Percentiles rank a stretch among this genome's conserved stretches.
These are phyloP conservation scores for Papilio glaucus DNA, from an alignment of 1,140 invertebrate species.

Conservation along the genomic window DNA sequence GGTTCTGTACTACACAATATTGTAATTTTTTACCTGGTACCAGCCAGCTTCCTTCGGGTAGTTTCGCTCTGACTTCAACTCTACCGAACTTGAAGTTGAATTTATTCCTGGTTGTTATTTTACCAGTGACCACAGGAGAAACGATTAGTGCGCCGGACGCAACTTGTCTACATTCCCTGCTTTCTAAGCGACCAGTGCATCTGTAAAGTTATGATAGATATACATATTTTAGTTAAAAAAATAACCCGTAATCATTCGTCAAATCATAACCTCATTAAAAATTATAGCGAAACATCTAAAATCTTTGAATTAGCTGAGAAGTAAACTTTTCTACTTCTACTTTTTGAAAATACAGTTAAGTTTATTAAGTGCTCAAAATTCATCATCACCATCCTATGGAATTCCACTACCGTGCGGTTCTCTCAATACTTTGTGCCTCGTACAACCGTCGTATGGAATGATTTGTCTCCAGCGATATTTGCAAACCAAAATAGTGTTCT, in stretches of 20 bases:
- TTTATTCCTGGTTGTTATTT: conserved; percentile 84
- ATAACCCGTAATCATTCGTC: too few relatives aligned
- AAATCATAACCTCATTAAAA: too few relatives aligned
- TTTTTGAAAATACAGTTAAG: background rate
- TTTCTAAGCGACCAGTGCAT: conserved; percentile 34
- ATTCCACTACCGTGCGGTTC: too few relatives aligned
- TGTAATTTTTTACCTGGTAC: conserved; percentile 85
- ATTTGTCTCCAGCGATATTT: too few relatives aligned
- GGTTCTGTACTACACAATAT: background rate
- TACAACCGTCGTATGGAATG: too few relatives aligned
- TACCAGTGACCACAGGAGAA: conserved; percentile 86
- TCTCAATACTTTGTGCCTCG: too few relatives aligned
- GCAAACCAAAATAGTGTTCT: too few relatives aligned
- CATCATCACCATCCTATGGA: too few relatives aligned
- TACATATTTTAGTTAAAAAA: background rate
- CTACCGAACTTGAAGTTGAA: conserved; percentile 88
- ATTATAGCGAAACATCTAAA: too few relatives aligned
- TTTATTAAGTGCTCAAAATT: too few relatives aligned
- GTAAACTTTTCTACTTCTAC: too few relatives aligned
- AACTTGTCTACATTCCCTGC: conserved; percentile 20
- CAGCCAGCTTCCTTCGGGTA: conserved; percentile 90
- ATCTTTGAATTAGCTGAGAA: too few relatives aligned
- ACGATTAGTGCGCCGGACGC: conserved; percentile 78
- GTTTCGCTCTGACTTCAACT: conserved; percentile 88
- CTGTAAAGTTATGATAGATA: conserved; percentile 18